A percentile compares a stretch with the other conserved stretches of the same genome.
These are phyloP conservation scores for Pyrgilauda ruficollis DNA, from an alignment of 2,113 vertebrate species.

Conservation along the genomic window DNA sequence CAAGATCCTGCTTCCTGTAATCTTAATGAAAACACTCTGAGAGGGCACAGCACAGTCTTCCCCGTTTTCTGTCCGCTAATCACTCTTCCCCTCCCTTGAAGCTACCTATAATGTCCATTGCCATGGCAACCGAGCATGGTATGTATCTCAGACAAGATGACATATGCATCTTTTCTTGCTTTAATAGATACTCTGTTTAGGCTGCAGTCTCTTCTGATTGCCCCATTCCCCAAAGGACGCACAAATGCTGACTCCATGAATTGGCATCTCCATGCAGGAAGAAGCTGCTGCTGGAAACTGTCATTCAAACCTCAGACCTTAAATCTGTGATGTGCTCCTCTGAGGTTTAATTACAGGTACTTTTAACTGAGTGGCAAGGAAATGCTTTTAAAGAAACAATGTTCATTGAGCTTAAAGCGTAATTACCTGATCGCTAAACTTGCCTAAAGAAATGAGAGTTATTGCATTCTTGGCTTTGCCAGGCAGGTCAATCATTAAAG, in stretches of 20 bases:
- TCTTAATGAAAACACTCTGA: constrained; percentile 8
- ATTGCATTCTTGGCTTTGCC: not conserved
- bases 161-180: constrained; percentile 28
- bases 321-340: not conserved
- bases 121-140: constrained; percentile 28
- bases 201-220: not conserved
- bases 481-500: constrained; percentile 36
- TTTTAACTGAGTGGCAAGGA: not conserved
- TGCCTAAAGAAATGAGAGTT: not conserved
- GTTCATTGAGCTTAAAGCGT: not conserved
- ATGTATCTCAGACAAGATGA: constrained; percentile 27
- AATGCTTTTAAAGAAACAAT: not conserved
- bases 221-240: not conserved
- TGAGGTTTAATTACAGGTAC: not conserved
- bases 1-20: not conserved
- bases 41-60: not conserved
- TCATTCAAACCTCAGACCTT: not conserved
- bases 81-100: constrained; percentile 12
- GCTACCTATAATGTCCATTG: constrained; percentile 44
- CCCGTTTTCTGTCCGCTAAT: constrained; percentile 28
- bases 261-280: not conserved
- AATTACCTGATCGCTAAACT: constrained; percentile 10
- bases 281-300: not conserved
- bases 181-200: constrained; percentile 8
- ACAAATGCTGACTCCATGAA: not conserved